These are phyloP conservation scores for Dipodomys ordii DNA, from an alignment of 2,113 vertebrate species.

Conservation along the genomic window DNA sequence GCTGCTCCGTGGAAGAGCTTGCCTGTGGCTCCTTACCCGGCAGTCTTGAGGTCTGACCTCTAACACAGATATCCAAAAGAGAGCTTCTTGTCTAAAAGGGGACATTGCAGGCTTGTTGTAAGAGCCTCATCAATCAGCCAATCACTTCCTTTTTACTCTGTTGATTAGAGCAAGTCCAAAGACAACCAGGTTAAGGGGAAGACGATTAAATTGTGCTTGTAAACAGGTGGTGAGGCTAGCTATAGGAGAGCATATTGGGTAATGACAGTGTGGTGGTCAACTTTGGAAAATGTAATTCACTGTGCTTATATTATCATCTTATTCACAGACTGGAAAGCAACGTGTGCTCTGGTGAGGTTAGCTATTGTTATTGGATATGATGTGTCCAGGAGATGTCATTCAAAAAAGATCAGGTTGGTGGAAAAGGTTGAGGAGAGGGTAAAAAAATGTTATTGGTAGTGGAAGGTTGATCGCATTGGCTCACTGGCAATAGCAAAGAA, in stretches of 20 bases:
- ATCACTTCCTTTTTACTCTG: neutral
- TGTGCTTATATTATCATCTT: neutral
- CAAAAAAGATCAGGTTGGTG: neutral
- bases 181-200: neutral
- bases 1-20: neutral
- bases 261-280: neutral
- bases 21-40: neutral
- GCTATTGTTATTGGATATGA: neutral
- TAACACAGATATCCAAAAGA: neutral
- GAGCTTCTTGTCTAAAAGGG: neutral
- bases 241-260: neutral
- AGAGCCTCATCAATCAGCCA: constrained; percentile 19
- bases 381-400: neutral
- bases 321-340: neutral
- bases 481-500: neutral
- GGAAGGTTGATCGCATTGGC: neutral
- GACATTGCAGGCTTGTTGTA: neutral
- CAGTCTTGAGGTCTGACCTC: neutral
- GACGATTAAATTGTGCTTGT: constrained; percentile 20
- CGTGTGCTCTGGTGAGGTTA: neutral
- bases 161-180: neutral
- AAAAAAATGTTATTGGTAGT: neutral
- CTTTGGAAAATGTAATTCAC: constrained; percentile 23
- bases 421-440: neutral
- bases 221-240: neutral